These are phyloP conservation scores for Coranthus polyacanthus DNA, from an alignment of 2,797 vertebrate species.

Conservation along the genomic window DNA sequence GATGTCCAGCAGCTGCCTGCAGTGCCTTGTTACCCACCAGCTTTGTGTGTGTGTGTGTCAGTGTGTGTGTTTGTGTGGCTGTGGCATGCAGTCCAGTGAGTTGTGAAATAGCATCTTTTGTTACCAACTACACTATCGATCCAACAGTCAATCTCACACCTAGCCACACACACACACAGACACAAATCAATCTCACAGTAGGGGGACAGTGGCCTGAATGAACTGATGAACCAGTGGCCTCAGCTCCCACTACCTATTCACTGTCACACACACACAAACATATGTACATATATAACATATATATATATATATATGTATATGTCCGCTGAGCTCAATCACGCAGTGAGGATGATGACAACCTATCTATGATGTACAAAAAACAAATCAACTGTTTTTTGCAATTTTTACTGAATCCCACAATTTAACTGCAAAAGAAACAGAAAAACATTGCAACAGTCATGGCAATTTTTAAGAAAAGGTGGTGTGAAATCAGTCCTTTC, in stretches of 20 bases:
- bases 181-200: constrained; percentile 42
- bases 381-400: no score
- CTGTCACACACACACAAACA: constrained; percentile 8
- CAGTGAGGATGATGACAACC: no score
- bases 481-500: no score
- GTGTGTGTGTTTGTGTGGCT: constrained; percentile 43
- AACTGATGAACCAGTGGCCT: constrained; percentile 54
- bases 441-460: no score
- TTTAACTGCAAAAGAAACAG: no score
- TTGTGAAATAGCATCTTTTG: constrained; percentile 98
- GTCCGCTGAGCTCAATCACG: no score
- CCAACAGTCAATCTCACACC: constrained; percentile 83
- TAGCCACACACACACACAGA: constrained; percentile 24
- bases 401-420: no score
- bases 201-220: constrained; percentile 43
- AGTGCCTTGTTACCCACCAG: constrained; percentile 93
- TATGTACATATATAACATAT: no score
- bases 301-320: no score
- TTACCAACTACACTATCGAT: constrained; percentile 95
- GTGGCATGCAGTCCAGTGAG: constrained; percentile 89
- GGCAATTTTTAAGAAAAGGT: no score
- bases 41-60: constrained; percentile 68
- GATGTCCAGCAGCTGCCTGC: constrained; percentile 87
- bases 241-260: constrained; percentile 23
- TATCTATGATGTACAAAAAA: no score